Base-by-base conservation (phyloP, 2,113 vertebrate genomes). In the Noturus placidus region DNA sequence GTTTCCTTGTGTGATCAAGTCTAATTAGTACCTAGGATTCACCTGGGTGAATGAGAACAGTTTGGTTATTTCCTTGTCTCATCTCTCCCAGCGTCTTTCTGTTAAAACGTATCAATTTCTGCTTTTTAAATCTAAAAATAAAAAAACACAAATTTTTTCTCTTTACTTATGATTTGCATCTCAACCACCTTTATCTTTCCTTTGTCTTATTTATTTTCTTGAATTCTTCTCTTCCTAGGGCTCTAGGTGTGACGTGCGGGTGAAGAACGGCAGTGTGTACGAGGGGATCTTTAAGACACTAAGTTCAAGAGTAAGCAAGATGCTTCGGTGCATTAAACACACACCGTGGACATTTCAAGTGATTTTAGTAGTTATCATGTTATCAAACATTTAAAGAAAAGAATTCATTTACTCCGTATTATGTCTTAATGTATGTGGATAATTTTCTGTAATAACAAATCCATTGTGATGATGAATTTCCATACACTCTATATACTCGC, bases 251-350 rank as follows among this genome's bases (percentile, higher is more conserved):
- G 97, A 98, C 69, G 94, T 98, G 50, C 96, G 95, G 88, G 97
- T 98, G 92, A 97, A 97, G 93, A 98, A 97, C 88, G 97, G 97
- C 69, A 96, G 91, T 78, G 92, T 95, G n/a, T 98, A 96, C 84
- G 96, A 97, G 91, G 97, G 97, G 78, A 96, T 98, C 86, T 98
- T 98, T 89, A 98, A 97, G 92, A 98, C 97, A 0, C 92, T 98
- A 85, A 97, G 97, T 91, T 97, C 97, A 84, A 95, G 96, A 95
- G 97, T 98, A 92, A 95, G 93, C 88, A 1, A 74, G 84, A 19
- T 90, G 84, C 22, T 63, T 74, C 20, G 19, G 35, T 85, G 30
- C 56, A 74, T 69, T 52, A 27, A 54, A 82, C 33, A 52, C 33
- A 20, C n/a, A 56, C 3, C 52, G 50, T 56, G 52, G 30, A 33